A percentile compares a stretch with the other conserved stretches of the same genome.
Evolutionary conservation across 2,888 invertebrate genomes (phyloP).

Genomic region (Teinopalpus imperialis): DNA sequence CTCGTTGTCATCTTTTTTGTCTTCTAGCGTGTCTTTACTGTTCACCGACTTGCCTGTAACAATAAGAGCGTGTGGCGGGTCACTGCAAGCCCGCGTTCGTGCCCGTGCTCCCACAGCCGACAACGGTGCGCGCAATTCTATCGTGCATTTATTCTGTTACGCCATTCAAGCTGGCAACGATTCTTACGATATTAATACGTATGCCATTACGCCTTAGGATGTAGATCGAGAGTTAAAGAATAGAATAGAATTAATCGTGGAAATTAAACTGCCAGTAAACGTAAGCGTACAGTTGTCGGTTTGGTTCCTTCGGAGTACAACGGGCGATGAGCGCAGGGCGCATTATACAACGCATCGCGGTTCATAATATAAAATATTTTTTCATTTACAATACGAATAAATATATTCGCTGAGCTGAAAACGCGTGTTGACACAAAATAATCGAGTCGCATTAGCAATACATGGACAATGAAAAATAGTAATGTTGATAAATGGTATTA

Average conservation of each 20-base stretch:
- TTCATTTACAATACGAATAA: not conserved
- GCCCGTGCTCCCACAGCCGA: slow-evolving; percentile 26
- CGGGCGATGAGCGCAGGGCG: slow-evolving; percentile 2
- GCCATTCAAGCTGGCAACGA: not conserved
- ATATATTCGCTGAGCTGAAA: slow-evolving; percentile 23
- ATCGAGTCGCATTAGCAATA: slow-evolving; percentile 19
- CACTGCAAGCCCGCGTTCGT: slow-evolving; percentile 48
- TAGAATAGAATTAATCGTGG: too few relatives aligned
- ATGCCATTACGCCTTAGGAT: too few relatives aligned
- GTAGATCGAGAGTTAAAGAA: too few relatives aligned
- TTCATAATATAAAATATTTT: not conserved
- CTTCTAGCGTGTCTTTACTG: slow-evolving; percentile 84
- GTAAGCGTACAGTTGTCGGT: slow-evolving; percentile 7
- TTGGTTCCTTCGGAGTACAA: not conserved
- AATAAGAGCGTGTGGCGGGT: slow-evolving; percentile 60
- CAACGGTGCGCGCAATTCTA: slow-evolving; percentile 22
- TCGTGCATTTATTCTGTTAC: not conserved
- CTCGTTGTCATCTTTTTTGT: slow-evolving; percentile 91
- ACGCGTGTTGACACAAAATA: slow-evolving; percentile 15
- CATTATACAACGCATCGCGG: slow-evolving; percentile 1
- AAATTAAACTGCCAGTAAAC: too few relatives aligned
- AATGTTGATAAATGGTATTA: not conserved
- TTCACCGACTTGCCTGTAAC: slow-evolving; percentile 85
- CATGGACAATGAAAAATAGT: not conserved
- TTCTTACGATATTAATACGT: too few relatives aligned